A percentile compares a stretch with the other conserved stretches of the same genome.
Conservation (phyloP, 2,113 vertebrate genomes). For the Dunckerocampus dactyliophorus region DNA sequence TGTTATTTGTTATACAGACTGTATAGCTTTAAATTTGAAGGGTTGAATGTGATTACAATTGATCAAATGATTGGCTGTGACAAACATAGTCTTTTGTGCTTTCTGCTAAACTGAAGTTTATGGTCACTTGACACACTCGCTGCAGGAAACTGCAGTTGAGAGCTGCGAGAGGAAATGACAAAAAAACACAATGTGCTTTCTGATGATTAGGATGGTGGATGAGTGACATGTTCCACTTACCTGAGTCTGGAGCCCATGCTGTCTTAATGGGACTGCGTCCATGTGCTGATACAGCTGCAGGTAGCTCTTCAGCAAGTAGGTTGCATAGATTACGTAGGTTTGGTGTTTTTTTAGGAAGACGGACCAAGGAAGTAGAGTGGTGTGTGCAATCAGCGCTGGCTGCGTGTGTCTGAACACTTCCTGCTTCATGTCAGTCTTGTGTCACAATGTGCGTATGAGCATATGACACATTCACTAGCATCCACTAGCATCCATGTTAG, state of each 20-base stretch:
- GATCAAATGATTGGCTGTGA: background rate
- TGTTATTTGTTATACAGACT: background rate
- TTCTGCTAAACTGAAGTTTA: background rate
- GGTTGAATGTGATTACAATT: background rate
- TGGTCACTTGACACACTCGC: conserved; percentile 11
- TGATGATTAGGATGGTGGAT: conserved; percentile 20
- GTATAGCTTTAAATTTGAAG: background rate
- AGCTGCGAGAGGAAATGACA: conserved; percentile 60
- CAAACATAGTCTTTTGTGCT: background rate
- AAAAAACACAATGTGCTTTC: conserved; percentile 37
- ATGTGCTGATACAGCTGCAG: conserved; percentile 47
- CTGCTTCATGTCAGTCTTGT: conserved; percentile 59
- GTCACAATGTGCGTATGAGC: conserved; percentile 15
- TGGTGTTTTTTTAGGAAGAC: conserved; percentile 5
- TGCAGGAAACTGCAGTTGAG: conserved; percentile 44
- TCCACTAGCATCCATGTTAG: background rate
- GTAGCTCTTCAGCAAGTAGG: conserved; percentile 17
- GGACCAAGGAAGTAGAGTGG: conserved; percentile 21
- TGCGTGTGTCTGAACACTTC: conserved; percentile 64
- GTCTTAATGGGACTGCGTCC: conserved; percentile 42
- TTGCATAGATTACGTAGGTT: conserved; percentile 13
- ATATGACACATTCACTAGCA: conserved; percentile 20
- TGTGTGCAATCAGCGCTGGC: conserved; percentile 38
- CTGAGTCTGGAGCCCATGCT: conserved; percentile 76
- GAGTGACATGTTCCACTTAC: conserved; percentile 54